Conservation (phyloP, 2,113 vertebrate genomes). For the Misgurnus anguillicaudatus region DNA sequence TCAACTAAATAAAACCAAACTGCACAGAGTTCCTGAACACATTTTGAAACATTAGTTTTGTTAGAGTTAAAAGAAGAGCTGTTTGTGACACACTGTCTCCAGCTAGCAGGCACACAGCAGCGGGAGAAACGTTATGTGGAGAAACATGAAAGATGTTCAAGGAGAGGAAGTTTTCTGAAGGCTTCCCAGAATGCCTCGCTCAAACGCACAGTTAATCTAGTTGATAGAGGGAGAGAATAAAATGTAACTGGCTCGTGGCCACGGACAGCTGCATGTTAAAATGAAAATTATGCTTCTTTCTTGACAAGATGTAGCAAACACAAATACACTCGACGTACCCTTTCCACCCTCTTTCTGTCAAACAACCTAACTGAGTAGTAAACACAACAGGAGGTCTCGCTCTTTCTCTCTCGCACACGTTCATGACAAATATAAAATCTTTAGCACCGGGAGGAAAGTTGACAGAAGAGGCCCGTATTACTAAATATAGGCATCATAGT, state of each 20-base stretch:
- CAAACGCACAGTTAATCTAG: conserved; percentile 41
- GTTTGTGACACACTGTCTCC: neutral
- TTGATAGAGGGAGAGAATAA: conserved; percentile 31
- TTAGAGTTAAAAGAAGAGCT: neutral
- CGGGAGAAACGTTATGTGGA: neutral
- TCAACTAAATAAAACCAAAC: no score
- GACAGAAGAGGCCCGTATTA: neutral
- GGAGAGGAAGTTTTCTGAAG: conserved; percentile 1
- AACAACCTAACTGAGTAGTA: neutral
- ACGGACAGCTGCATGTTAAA: conserved; percentile 34
- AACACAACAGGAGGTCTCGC: neutral
- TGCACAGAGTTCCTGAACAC: neutral
- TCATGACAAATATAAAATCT: neutral
- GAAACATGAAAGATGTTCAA: neutral
- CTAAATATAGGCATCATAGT: conserved; percentile 27
- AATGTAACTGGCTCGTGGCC: conserved; percentile 41
- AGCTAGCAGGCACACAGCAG: neutral
- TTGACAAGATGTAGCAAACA: conserved; percentile 18
- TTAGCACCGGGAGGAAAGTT: neutral
- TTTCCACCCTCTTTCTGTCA: neutral
- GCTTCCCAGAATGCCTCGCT: conserved; percentile 26
- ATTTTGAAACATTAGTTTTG: neutral
- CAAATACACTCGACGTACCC: neutral
- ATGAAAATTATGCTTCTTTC: conserved; percentile 2
- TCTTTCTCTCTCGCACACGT: neutral